phyloP scores from a whole-genome alignment of 2,888 invertebrate species.

The Amphipoea lucens region DNA sequence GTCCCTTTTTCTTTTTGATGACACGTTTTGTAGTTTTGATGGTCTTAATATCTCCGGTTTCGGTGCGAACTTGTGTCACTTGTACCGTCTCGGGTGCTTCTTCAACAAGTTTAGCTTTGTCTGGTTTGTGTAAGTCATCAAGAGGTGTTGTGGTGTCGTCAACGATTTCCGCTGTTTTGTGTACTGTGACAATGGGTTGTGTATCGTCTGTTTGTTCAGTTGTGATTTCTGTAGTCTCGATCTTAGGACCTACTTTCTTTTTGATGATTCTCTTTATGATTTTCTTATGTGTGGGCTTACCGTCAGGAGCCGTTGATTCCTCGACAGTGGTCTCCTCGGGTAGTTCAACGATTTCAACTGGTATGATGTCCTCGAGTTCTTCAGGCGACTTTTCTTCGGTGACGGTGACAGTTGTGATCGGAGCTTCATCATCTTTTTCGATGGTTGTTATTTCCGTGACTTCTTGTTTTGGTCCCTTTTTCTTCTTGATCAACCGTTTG shows the following conservation, averaged over 20 bases:
- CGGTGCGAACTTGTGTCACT: not conserved
- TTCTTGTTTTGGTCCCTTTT: not conserved
- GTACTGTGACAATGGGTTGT: not conserved
- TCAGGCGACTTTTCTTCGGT: not conserved
- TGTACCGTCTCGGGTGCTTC: not conserved
- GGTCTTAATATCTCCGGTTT: rapidly evolving
- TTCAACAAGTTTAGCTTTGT: not conserved
- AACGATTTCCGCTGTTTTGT: not conserved
- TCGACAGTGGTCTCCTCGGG: not conserved
- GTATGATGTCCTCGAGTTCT: not conserved
- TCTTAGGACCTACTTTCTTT: slow-evolving; percentile 4
- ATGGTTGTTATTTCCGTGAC: rapidly evolving
- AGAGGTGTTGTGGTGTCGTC: not conserved
- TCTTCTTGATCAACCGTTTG: rapidly evolving
- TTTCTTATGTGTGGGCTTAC: not conserved
- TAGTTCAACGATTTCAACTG: not conserved
- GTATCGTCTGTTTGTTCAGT: not conserved
- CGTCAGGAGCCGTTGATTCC: rapidly evolving
- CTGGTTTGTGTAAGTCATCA: not conserved
- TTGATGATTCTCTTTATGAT: rapidly evolving
- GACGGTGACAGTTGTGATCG: not conserved
- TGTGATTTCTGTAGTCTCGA: not conserved
- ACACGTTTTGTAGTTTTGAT: not conserved
- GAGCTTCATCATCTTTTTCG: not conserved
- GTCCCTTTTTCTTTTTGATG: not conserved